phyloP scores from a whole-genome alignment of 2,113 vertebrate species.

The Brachyhypopomus occidentalis region DNA sequence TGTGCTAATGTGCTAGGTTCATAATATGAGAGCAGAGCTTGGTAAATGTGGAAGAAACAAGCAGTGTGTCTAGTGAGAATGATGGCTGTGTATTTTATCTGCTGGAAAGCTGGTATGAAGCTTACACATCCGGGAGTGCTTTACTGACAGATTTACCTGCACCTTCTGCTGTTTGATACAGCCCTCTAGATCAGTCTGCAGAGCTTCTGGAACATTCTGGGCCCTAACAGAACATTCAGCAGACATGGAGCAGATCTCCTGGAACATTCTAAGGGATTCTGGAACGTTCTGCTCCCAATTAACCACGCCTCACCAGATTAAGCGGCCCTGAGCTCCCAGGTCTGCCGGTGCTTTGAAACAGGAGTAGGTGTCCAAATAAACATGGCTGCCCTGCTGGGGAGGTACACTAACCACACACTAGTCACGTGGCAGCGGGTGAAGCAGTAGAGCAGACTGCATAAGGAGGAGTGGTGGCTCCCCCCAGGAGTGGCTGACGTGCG shows the following conservation, averaged over 20 bases:
- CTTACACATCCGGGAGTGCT: not conserved
- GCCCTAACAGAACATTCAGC: constrained; percentile 1
- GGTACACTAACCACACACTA: not conserved
- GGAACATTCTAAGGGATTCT: constrained; percentile 1
- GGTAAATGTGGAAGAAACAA: too few species aligned
- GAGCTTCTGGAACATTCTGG: constrained; percentile 38
- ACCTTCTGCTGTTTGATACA: constrained; percentile 18
- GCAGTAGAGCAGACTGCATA: too few species aligned
- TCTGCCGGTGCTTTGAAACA: not conserved
- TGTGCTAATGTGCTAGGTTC: not conserved
- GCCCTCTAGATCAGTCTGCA: not conserved
- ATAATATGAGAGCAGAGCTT: too few species aligned
- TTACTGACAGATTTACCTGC: constrained; percentile 1
- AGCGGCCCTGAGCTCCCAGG: not conserved
- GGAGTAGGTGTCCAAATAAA: constrained; percentile 12
- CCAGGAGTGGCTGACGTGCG: too few species aligned
- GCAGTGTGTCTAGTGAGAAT: too few species aligned
- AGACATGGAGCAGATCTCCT: constrained; percentile 18
- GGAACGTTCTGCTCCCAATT: constrained; percentile 3
- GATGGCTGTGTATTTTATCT: too few species aligned
- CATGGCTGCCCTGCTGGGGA: not conserved
- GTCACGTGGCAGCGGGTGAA: too few species aligned
- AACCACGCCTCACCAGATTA: not conserved
- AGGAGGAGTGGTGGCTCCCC: too few species aligned
- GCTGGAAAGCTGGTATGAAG: too few species aligned